Conservation (phyloP, 1,140 invertebrate genomes). For the Drosophila ogumai region DNA sequence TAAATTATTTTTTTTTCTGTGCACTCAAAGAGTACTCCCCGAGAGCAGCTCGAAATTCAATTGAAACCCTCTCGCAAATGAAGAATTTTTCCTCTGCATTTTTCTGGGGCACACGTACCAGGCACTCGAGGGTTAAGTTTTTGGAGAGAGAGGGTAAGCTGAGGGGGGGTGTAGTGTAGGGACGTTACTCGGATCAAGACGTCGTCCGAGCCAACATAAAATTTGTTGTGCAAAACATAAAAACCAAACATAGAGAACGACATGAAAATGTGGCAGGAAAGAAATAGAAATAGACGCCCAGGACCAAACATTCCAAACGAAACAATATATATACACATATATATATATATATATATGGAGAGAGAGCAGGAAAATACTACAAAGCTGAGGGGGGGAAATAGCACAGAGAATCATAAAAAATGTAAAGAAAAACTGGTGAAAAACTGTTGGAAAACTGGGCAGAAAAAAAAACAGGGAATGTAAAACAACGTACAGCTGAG, state of each 20-base stretch:
- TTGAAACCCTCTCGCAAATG: conserved; percentile 75
- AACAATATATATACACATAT: conserved; percentile 16
- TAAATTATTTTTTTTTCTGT: neutral
- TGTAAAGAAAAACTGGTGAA: conserved; percentile 53
- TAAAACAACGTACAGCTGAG: conserved; percentile 26
- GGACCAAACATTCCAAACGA: conserved; percentile 23
- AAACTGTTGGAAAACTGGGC: neutral
- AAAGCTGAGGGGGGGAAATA: conserved; percentile 13
- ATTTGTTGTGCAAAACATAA: conserved; percentile 79
- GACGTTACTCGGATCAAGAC: conserved; percentile 31
- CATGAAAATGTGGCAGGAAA: conserved; percentile 63
- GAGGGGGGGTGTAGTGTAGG: neutral
- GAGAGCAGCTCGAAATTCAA: conserved; percentile 72
- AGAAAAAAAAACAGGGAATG: conserved; percentile 18
- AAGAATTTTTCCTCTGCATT: conserved; percentile 75
- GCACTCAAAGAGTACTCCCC: conserved; percentile 17
- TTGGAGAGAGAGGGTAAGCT: neutral
- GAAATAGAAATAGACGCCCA: conserved; percentile 42
- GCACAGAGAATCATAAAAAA: conserved; percentile 64
- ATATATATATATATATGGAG: no score
- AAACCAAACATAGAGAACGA: conserved; percentile 74
- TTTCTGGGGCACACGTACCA: conserved; percentile 73
- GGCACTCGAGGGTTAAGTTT: conserved; percentile 10
- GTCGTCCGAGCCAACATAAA: conserved; percentile 73
- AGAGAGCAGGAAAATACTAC: conserved; percentile 27